phyloP scores from a whole-genome alignment of 2,888 invertebrate genomes.

The Callinectes sapidus region DNA sequence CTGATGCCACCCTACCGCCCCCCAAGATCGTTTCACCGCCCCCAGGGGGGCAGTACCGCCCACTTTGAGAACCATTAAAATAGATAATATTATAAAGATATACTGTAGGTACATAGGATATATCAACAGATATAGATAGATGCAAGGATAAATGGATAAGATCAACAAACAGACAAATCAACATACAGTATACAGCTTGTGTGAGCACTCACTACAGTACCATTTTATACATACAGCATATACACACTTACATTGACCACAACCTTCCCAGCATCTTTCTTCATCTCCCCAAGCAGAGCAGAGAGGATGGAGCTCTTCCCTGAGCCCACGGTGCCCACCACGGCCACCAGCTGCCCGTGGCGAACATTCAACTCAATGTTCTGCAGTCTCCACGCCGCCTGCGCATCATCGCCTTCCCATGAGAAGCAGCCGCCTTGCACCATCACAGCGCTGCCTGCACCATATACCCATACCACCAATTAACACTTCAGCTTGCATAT shows the following conservation, averaged over 20 bases:
- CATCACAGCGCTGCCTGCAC: background rate
- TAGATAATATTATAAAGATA: too few species aligned
- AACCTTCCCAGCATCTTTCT: slow-evolving; percentile 74
- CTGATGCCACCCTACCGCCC: too few species aligned
- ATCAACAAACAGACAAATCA: background rate
- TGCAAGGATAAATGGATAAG: background rate
- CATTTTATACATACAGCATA: background rate
- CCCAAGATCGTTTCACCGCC: too few species aligned
- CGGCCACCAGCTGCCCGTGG: slow-evolving; percentile 84
- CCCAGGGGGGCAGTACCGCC: too few species aligned
- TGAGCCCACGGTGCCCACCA: slow-evolving; percentile 91
- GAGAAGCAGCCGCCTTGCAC: slow-evolving; percentile 87
- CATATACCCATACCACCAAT: too few species aligned
- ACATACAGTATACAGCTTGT: background rate
- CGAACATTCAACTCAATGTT: slow-evolving; percentile 86
- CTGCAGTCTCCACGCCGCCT: slow-evolving; percentile 81
- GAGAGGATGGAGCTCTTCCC: slow-evolving; percentile 93
- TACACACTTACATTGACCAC: slow-evolving; percentile 72
- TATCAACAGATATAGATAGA: background rate
- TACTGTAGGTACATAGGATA: background rate
- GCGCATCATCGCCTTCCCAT: slow-evolving; percentile 79
- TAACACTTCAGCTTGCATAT: too few species aligned
- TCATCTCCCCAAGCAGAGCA: slow-evolving; percentile 80
- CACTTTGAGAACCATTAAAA: too few species aligned
- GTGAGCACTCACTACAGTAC: background rate